Percentiles rank a stretch among this genome's conserved stretches.
Conservation (phyloP, 2,113 vertebrate species). For the Catagonus wagneri region DNA sequence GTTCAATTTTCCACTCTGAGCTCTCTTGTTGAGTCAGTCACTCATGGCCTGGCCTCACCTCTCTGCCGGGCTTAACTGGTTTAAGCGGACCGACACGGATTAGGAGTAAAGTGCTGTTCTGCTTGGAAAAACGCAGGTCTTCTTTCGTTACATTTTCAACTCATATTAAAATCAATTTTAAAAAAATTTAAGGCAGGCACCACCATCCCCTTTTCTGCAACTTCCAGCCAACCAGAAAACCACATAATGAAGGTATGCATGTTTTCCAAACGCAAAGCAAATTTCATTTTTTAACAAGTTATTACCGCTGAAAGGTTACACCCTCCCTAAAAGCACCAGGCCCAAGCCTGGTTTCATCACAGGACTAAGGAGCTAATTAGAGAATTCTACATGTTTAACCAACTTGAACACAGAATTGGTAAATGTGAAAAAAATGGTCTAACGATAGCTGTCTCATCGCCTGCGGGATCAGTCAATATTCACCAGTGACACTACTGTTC, state of each 20-base stretch:
- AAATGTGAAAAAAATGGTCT: neutral
- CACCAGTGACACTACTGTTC: neutral
- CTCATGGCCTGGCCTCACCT: neutral
- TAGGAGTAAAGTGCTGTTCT: neutral
- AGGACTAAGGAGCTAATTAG: neutral
- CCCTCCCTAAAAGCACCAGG: fast-evolving
- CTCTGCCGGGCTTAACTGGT: neutral
- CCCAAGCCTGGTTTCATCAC: neutral
- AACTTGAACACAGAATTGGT: neutral
- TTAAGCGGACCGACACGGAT: neutral
- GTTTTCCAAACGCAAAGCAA: neutral
- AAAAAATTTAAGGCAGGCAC: neutral
- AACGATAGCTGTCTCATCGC: fast-evolving
- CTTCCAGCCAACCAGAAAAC: neutral
- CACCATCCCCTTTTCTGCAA: neutral
- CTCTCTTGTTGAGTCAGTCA: neutral
- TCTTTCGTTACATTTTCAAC: neutral
- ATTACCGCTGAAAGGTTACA: neutral
- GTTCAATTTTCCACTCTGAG: neutral
- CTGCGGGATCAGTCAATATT: neutral
- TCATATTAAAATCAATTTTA: neutral
- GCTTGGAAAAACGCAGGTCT: slow-evolving; percentile 8
- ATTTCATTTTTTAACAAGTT: neutral
- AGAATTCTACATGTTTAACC: too few species aligned
- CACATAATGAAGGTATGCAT: neutral